Evolutionary conservation across 1,140 invertebrate genomes (phyloP).

Genomic region (Hestina assimilis): DNA sequence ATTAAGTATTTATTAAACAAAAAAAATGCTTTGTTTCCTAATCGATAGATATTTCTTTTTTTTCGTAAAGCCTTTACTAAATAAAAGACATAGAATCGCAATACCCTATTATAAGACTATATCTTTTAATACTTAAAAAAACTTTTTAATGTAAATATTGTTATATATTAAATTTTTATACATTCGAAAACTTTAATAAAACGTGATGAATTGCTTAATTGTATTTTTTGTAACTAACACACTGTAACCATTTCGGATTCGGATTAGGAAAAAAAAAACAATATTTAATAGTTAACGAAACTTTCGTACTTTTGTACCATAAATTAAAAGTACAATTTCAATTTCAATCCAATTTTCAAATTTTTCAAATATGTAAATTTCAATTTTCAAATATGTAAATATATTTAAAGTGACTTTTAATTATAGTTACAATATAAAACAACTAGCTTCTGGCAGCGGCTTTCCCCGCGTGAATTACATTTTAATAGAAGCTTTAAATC

Average conservation of each 20-base stretch:
- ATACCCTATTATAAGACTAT: not conserved
- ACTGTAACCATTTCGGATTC: not conserved
- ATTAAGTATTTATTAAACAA: conserved; percentile 3
- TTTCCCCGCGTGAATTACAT: too few species aligned
- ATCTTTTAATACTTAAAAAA: not conserved
- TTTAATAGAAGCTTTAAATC: too few species aligned
- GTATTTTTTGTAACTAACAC: conserved; percentile 26
- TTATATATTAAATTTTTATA: not conserved
- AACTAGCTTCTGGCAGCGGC: too few species aligned
- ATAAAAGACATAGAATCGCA: not conserved
- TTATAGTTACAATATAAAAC: too few species aligned
- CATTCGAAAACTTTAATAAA: conserved; percentile 17
- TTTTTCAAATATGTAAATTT: too few species aligned
- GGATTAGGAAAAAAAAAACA: not conserved
- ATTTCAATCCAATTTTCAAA: not conserved
- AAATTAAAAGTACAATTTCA: too few species aligned
- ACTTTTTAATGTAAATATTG: not conserved
- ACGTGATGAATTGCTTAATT: conserved; percentile 8
- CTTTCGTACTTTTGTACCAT: too few species aligned
- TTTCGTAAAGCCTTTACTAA: not conserved
- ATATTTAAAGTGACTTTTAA: too few species aligned
- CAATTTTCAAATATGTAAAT: too few species aligned
- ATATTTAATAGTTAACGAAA: too few species aligned
- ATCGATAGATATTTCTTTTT: not conserved
- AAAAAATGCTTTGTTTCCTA: not conserved